Base-by-base conservation (phyloP, 1,140 invertebrate species). In the Cryptotermes secundus region DNA sequence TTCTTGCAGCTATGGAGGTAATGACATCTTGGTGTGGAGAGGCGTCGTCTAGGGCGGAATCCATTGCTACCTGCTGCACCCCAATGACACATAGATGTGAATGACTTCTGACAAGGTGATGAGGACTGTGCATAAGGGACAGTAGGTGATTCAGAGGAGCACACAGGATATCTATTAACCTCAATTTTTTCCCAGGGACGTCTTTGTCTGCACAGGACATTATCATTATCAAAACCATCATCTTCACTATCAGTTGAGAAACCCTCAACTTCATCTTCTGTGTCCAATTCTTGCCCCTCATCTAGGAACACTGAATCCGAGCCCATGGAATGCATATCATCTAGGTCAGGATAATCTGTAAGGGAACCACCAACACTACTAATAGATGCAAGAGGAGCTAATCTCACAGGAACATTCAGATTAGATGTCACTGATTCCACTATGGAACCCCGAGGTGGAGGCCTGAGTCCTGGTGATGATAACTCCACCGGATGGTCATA, bases 231-330 rank as follows among this genome's bases (percentile, higher is more conserved):
- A 49, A 84, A 82, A 16, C 86, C 85, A 65, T 87, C 86, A 59
- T 88, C 92, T 84, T 95, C 95, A 87, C 94, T 95, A 87, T 96
- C 95, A 42, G 95, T 96, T 79, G 94, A 95, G 88, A 96, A 94
- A 85, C 94, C 94, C 86, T 95, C 95, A 84, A 95, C 93, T 88
- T 96, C 95, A 87, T 95, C 95, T 87, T 96, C 95, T 3, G 95
- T 96, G 86, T 94, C 93, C 83, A 92, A 86, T 81, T 90, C 90
- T 79, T 91, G 91, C 83, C 93, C 93, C 83, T 94, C 93, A 85
- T 90, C 89, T 4, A 90, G 87, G 87, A 96, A 96, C 42, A 96
- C 94, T 3, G 95, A 95, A 88, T 95, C 95, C 82, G 94, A 94
- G 80, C 93, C 94, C 22, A 95, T 91, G 6, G 93, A 95, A 45